These are phyloP conservation scores for Ramphastos sulfuratus DNA, from an alignment of 2,113 vertebrate genomes.

Conservation along the genomic window DNA sequence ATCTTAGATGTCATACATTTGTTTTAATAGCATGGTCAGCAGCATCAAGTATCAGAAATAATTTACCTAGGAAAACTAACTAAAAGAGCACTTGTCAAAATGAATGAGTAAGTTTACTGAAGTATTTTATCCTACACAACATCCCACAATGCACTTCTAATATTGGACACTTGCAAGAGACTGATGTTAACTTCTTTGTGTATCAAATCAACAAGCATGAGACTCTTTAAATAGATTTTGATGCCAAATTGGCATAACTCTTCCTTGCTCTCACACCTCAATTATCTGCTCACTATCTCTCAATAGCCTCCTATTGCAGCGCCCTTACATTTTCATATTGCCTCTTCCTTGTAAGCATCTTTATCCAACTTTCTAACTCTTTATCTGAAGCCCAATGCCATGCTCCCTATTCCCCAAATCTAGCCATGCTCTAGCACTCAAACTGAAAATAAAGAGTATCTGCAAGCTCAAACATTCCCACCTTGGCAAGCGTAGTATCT, in stretches of 20 bases:
- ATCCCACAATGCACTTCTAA: background rate
- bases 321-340: background rate
- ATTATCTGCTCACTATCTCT: background rate
- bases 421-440: background rate
- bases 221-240: background rate
- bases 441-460: background rate
- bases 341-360: background rate
- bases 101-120: background rate
- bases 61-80: background rate
- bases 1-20: background rate
- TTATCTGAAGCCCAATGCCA: background rate
- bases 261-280: background rate
- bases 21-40: background rate
- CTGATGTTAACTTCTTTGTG: background rate
- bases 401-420: background rate
- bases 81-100: background rate
- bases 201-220: background rate
- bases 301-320: background rate
- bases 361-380: background rate
- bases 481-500: background rate
- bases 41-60: background rate
- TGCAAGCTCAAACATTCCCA: background rate
- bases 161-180: background rate
- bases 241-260: background rate
- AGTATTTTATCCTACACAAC: background rate